Evolutionary conservation across 2,113 vertebrate genomes (phyloP).

Genomic region (Peucedramus taeniatus): DNA sequence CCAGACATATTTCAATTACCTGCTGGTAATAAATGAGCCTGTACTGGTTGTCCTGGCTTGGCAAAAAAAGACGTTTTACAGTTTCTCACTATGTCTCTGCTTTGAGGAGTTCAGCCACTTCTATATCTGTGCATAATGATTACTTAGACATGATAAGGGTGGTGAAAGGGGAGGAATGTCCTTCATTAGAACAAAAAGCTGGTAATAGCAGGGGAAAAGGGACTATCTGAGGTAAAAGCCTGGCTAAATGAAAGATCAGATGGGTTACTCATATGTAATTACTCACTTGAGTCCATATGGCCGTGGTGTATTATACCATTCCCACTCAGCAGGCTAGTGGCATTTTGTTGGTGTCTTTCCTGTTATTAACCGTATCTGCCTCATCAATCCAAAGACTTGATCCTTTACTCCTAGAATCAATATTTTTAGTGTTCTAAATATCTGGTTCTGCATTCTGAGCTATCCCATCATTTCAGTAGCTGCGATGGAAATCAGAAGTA

Average conservation of each 20-base stretch:
- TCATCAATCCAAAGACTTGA: neutral
- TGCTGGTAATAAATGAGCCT: neutral
- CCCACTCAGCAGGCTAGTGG: neutral
- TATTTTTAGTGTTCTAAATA: neutral
- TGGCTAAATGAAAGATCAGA: conserved; percentile 39
- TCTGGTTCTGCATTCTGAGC: neutral
- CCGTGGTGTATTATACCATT: neutral
- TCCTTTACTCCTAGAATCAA: neutral
- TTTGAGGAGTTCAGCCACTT: neutral
- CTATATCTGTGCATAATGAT: neutral
- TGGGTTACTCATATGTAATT: conserved; percentile 31
- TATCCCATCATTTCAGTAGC: neutral
- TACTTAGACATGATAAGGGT: conserved; percentile 13
- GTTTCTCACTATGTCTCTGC: neutral
- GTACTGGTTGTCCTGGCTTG: neutral
- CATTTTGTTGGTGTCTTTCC: conserved; percentile 1
- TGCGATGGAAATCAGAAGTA: neutral
- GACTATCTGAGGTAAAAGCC: conserved; percentile 21
- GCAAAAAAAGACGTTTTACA: neutral
- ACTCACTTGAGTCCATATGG: conserved; percentile 15
- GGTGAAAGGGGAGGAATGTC: neutral
- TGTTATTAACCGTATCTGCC: neutral
- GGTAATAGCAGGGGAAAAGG: conserved; percentile 31
- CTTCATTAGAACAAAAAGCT: conserved; percentile 46
- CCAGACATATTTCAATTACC: neutral